A percentile compares a stretch with the other conserved stretches of the same genome.
These are phyloP conservation scores for Cromileptes altivelis DNA, from an alignment of 2,113 vertebrate genomes.

Conservation along the genomic window DNA sequence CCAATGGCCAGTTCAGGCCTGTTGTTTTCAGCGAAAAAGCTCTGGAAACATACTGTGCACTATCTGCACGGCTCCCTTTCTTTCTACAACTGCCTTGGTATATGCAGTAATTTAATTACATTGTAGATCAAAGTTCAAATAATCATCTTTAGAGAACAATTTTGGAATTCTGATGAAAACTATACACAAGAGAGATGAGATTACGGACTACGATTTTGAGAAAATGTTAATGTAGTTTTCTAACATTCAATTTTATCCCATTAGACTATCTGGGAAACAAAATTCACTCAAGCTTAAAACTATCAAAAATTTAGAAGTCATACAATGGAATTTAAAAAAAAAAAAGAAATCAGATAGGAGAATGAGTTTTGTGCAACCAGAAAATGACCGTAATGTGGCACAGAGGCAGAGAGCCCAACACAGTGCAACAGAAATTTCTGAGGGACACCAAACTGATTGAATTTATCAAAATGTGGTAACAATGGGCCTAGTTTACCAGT, in stretches of 20 bases:
- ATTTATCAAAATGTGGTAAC: too few relatives aligned
- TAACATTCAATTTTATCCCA: neutral
- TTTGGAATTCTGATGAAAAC: neutral
- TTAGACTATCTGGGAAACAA: neutral
- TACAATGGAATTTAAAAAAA: neutral
- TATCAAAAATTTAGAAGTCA: neutral
- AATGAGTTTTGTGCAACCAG: too few relatives aligned
- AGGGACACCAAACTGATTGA: neutral
- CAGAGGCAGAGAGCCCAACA: too few relatives aligned
- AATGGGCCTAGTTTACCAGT: too few relatives aligned
- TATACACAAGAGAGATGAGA: neutral
- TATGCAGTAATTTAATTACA: neutral
- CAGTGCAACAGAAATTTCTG: neutral
- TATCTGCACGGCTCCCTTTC: neutral
- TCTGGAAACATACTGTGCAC: too few relatives aligned
- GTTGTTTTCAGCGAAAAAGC: neutral
- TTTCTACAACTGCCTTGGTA: neutral
- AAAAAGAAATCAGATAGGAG: neutral
- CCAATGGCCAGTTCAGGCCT: neutral
- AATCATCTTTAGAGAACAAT: neutral
- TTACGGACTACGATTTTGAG: neutral
- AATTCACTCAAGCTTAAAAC: neutral
- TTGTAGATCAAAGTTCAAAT: neutral
- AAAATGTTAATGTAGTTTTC: neutral
- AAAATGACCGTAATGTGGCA: too few relatives aligned